phyloP scores from a whole-genome alignment of 2,113 vertebrate species.

The Ariopsis seemanni region DNA sequence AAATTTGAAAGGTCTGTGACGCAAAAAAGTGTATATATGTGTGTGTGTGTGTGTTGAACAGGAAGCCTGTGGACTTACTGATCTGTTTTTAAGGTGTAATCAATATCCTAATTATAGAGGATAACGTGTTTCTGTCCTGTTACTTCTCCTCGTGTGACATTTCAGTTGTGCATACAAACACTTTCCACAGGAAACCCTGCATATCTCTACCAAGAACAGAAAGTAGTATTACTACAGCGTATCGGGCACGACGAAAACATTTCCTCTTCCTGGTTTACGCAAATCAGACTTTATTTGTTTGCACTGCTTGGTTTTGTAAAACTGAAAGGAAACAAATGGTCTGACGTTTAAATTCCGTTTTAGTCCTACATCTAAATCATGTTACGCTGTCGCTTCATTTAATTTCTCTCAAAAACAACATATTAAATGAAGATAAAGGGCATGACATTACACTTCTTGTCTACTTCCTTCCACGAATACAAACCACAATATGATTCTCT shows the following conservation, averaged over 20 bases:
- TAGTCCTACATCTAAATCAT: background rate
- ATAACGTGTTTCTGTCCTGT: slow-evolving; percentile 4
- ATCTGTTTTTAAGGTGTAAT: background rate
- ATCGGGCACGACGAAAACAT: slow-evolving; percentile 20
- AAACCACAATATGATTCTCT: background rate
- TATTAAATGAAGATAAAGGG: background rate
- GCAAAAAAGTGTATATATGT: background rate
- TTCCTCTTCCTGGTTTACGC: slow-evolving; percentile 40
- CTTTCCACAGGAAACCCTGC: slow-evolving; percentile 51
- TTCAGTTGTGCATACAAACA: slow-evolving; percentile 17
- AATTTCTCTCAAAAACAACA: background rate
- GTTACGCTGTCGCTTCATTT: background rate
- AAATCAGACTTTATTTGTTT: slow-evolving; percentile 5
- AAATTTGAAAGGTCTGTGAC: background rate
- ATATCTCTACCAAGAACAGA: slow-evolving; percentile 41
- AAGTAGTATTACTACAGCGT: slow-evolving; percentile 18
- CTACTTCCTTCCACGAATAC: background rate
- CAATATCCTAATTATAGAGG: background rate
- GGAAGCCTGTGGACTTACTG: background rate
- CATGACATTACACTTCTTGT: background rate
- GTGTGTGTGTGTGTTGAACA: background rate
- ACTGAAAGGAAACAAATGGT: background rate
- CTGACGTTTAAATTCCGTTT: background rate
- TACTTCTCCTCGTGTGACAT: slow-evolving; percentile 21
- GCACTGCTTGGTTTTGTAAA: background rate